These are phyloP conservation scores for Phragmatobia fuliginosa DNA, from an alignment of 2,888 invertebrate species.

Conservation along the genomic window DNA sequence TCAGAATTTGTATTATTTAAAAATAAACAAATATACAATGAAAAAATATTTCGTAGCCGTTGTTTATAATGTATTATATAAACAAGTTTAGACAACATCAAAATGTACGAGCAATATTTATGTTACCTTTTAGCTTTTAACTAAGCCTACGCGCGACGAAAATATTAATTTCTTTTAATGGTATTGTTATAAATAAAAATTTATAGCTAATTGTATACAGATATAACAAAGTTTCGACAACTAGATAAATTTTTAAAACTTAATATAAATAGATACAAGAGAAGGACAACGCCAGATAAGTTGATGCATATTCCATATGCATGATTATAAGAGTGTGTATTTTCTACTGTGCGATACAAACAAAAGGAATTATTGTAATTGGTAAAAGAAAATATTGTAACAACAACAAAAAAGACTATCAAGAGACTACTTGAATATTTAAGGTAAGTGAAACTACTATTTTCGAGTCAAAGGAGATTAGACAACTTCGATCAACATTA, in stretches of 20 bases:
- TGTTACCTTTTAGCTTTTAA: not conserved
- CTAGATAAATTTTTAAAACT: constrained; percentile 46
- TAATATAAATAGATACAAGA: constrained; percentile 33
- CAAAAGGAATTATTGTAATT: constrained; percentile 25
- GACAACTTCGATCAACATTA: not conserved
- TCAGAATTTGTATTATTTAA: not conserved
- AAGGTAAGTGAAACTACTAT: not conserved
- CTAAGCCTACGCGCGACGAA: not conserved
- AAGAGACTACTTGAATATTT: not conserved
- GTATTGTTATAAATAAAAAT: constrained; percentile 2
- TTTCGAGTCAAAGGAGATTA: constrained; percentile 2
- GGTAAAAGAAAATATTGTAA: constrained; percentile 34
- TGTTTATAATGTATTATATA: not conserved
- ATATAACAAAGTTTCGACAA: constrained; percentile 38
- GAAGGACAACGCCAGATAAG: constrained; percentile 29
- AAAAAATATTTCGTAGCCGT: not conserved
- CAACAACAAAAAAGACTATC: constrained; percentile 8
- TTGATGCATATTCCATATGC: constrained; percentile 44
- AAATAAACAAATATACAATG: not conserved
- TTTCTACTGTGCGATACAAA: constrained; percentile 38
- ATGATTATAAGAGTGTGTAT: constrained; percentile 51
- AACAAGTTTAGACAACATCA: not conserved
- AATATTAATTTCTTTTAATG: not conserved
- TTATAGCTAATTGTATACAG: constrained; percentile 35
- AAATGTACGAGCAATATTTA: not conserved